These are phyloP conservation scores for Philypnodon macrostomus DNA, from an alignment of 2,797 vertebrate genomes.

Conservation along the genomic window DNA sequence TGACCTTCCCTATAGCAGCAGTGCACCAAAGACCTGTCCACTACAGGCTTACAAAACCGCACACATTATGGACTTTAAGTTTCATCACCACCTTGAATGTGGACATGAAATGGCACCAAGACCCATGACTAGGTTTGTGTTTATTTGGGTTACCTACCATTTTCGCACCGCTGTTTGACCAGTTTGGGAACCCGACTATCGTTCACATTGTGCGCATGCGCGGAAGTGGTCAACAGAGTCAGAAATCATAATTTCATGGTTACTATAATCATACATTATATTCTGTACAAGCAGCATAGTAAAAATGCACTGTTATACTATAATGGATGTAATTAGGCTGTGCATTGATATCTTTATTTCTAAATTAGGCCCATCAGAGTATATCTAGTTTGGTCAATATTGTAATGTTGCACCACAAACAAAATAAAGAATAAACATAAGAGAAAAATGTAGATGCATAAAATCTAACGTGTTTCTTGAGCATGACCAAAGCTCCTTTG, in stretches of 20 bases:
- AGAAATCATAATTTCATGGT: too few relatives aligned
- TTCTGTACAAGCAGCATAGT: too few relatives aligned
- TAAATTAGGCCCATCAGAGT: too few relatives aligned
- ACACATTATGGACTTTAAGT: conserved; percentile 20
- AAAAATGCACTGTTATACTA: too few relatives aligned
- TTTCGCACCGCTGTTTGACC: conserved; percentile 87
- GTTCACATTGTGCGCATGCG: conserved; percentile 77
- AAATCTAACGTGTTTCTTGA: background rate
- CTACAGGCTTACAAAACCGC: conserved; percentile 33
- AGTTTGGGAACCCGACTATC: conserved; percentile 81
- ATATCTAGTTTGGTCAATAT: too few relatives aligned
- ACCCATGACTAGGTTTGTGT: conserved; percentile 56
- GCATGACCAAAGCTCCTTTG: conserved; percentile 16
- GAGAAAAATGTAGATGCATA: too few relatives aligned
- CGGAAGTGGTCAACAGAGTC: conserved; percentile 50
- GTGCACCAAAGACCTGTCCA: conserved; percentile 52
- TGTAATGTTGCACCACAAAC: too few relatives aligned
- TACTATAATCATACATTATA: too few relatives aligned
- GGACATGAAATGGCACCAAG: conserved; percentile 25
- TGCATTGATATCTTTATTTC: too few relatives aligned
- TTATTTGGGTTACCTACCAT: conserved; percentile 89
- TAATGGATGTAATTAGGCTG: too few relatives aligned
- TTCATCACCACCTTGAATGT: background rate
- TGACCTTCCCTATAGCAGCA: conserved; percentile 76
- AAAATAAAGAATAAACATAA: too few relatives aligned